Conservation (phyloP, 2,888 invertebrate species). For the Agrotis ipsilon region DNA sequence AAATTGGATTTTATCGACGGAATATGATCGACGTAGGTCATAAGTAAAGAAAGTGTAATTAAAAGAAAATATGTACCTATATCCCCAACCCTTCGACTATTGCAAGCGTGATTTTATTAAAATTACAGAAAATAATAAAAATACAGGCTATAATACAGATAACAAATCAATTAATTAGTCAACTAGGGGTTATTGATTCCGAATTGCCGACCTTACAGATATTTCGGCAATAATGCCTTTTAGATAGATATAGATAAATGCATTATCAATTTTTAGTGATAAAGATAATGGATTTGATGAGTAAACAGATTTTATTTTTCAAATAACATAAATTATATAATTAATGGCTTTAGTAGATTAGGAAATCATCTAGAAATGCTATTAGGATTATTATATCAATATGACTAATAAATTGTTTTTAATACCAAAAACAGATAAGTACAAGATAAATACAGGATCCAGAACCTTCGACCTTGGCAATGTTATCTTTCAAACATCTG, state of each 20-base stretch:
- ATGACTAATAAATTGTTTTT: background rate
- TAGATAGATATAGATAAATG: background rate
- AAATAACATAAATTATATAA: background rate
- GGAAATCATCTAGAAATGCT: constrained; percentile 2
- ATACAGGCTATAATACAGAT: background rate
- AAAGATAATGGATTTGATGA: background rate
- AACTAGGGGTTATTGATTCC: background rate
- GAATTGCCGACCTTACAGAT: background rate
- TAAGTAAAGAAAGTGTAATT: no score
- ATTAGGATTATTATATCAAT: no score
- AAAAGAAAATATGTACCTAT: no score
- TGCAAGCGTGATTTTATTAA: no score
- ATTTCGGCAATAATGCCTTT: background rate
- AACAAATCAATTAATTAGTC: background rate
- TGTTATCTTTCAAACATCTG: background rate
- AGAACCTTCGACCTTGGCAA: background rate
- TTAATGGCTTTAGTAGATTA: background rate
- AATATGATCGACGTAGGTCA: no score
- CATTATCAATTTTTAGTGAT: background rate
- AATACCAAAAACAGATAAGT: background rate
- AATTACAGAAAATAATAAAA: no score
- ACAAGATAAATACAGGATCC: constrained; percentile 6
- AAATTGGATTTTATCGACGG: no score
- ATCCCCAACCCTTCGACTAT: no score
- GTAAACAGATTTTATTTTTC: background rate